Conservation (phyloP, 1,140 invertebrate species). For the Anastrepha ludens region DNA sequence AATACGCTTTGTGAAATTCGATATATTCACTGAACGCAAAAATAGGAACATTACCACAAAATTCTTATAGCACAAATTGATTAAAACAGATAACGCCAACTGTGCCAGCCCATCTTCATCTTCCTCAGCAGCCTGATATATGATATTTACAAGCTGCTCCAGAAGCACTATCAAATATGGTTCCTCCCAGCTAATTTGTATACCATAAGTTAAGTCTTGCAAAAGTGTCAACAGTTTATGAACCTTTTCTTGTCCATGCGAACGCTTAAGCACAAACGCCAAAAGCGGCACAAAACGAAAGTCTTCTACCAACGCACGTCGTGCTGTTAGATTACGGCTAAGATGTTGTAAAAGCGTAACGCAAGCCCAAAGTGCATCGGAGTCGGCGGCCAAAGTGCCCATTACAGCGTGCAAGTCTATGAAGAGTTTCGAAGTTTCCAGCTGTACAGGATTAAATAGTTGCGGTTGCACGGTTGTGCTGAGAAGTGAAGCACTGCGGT, state of each 20-base stretch:
- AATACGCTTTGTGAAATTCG: constrained; percentile 73
- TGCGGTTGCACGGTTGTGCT: constrained; percentile 66
- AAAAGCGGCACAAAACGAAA: constrained; percentile 77
- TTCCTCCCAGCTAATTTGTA: constrained; percentile 78
- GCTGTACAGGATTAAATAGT: constrained; percentile 62
- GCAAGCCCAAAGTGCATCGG: constrained; percentile 74
- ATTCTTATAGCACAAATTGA: constrained; percentile 79
- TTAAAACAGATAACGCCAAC: constrained; percentile 76
- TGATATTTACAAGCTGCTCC: constrained; percentile 74
- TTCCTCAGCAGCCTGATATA: constrained; percentile 60
- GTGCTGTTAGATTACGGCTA: constrained; percentile 75
- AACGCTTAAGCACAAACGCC: constrained; percentile 73
- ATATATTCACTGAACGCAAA: constrained; percentile 76
- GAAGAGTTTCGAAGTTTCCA: constrained; percentile 68
- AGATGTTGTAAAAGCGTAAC: constrained; percentile 76
- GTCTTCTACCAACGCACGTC: constrained; percentile 75
- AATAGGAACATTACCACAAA: constrained; percentile 77
- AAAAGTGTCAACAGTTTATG: constrained; percentile 74
- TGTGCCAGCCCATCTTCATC: constrained; percentile 72
- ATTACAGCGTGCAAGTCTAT: constrained; percentile 71
- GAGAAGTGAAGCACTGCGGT: constrained; percentile 66
- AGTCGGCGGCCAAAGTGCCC: constrained; percentile 65
- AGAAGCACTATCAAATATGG: constrained; percentile 76
- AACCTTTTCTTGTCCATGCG: constrained; percentile 71
- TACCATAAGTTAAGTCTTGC: constrained; percentile 78